phyloP scores from a whole-genome alignment of 1,140 invertebrate genomes.

The Megalonaias nervosa region DNA sequence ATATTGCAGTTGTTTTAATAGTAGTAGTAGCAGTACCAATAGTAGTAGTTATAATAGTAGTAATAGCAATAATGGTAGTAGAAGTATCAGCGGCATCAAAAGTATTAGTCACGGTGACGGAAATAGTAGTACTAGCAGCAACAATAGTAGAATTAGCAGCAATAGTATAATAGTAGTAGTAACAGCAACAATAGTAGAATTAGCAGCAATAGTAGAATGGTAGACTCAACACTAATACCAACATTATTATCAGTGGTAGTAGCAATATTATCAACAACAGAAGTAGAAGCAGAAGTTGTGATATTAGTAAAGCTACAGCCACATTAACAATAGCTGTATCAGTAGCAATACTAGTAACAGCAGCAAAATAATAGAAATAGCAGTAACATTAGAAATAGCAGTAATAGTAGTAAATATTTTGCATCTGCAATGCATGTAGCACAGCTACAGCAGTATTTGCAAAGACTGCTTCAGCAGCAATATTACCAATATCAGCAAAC shows the following conservation, averaged over 20 bases:
- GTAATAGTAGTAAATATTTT: too few species aligned
- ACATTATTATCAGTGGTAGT: too few species aligned
- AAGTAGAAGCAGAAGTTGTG: too few species aligned
- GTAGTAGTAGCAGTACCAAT: constrained; percentile 22
- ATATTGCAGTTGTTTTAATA: constrained; percentile 12
- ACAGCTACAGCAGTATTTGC: too few species aligned
- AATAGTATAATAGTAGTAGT: constrained; percentile 6
- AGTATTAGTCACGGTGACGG: constrained; percentile 30
- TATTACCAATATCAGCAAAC: constrained; percentile 13
- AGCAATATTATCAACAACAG: too few species aligned
- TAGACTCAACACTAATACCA: not conserved
- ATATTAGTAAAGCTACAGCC: too few species aligned
- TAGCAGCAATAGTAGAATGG: constrained; percentile 4
- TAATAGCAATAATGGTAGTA: constrained; percentile 33
- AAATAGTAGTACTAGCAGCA: constrained; percentile 26
- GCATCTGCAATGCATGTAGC: too few species aligned
- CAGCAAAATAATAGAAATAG: too few species aligned
- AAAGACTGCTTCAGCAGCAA: too few species aligned
- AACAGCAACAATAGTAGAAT: constrained; percentile 16
- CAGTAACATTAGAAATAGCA: too few species aligned
- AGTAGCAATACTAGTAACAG: too few species aligned
- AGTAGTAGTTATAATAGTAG: constrained; percentile 23
- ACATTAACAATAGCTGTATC: too few species aligned
- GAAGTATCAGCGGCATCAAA: constrained; percentile 20
- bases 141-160: constrained; percentile 15